Conservation (phyloP, 2,888 invertebrate species). For the Harpalus rufipes region DNA sequence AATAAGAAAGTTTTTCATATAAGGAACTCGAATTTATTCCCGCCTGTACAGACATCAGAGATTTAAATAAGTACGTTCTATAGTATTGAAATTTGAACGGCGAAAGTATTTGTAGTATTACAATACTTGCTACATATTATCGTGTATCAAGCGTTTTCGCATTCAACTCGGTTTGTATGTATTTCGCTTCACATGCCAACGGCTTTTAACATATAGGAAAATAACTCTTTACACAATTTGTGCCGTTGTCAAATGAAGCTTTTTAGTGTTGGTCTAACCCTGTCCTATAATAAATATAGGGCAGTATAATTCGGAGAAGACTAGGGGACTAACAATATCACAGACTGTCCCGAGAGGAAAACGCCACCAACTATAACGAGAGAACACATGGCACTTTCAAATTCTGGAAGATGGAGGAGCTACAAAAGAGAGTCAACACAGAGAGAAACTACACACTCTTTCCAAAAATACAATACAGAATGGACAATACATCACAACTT, state of each 20-base stretch:
- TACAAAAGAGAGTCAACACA: background rate
- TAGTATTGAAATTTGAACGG: too few relatives aligned
- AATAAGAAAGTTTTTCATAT: too few relatives aligned
- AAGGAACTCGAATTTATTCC: too few relatives aligned
- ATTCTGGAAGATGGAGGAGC: constrained; percentile 4
- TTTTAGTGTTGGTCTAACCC: background rate
- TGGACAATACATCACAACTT: too few relatives aligned
- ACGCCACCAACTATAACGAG: constrained; percentile 5
- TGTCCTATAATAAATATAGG: background rate
- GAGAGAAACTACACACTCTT: too few relatives aligned
- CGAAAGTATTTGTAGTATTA: too few relatives aligned
- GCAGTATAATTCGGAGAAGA: constrained; percentile 71
- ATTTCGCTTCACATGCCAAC: constrained; percentile 8
- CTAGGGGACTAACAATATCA: constrained; percentile 76
- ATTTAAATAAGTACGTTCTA: too few relatives aligned
- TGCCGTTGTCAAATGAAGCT: background rate
- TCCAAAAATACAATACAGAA: too few relatives aligned
- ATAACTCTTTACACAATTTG: constrained; percentile 52
- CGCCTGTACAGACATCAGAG: too few relatives aligned
- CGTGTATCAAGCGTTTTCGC: background rate
- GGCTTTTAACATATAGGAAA: constrained; percentile 47
- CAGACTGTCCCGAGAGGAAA: constrained; percentile 73
- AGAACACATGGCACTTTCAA: constrained; percentile 14
- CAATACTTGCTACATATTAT: background rate
- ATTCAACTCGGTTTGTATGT: background rate